phyloP scores from a whole-genome alignment of 2,113 vertebrate species.

The Corydoras maculifer region DNA sequence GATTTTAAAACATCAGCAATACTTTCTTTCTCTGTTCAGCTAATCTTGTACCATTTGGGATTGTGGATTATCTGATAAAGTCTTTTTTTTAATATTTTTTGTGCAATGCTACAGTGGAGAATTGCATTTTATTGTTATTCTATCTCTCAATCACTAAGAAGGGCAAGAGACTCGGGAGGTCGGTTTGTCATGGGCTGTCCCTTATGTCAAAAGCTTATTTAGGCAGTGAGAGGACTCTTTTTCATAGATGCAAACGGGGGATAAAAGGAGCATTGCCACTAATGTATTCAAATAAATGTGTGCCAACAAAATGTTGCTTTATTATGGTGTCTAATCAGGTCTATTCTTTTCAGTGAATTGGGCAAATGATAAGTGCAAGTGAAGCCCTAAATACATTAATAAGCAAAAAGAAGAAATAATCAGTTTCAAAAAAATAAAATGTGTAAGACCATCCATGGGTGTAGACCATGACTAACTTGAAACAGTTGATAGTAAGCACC shows the following conservation, averaged over 20 bases:
- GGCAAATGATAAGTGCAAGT: conserved; percentile 33
- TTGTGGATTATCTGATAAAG: conserved; percentile 27
- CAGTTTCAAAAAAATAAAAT: not conserved
- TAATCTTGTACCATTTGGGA: conserved; percentile 20
- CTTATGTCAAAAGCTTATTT: conserved; percentile 20
- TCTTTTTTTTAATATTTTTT: conserved; percentile 19
- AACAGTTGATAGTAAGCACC: conserved; percentile 25
- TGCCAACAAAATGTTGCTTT: conserved; percentile 39
- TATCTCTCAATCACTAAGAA: conserved; percentile 17
- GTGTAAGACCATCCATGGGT: conserved; percentile 6
- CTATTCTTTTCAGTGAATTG: conserved; percentile 9
- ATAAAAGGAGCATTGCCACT: conserved; percentile 34
- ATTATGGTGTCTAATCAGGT: conserved; percentile 32
- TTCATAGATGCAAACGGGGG: conserved; percentile 25
- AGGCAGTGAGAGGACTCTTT: not conserved
- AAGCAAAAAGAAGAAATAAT: too few species aligned
- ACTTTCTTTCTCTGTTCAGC: conserved; percentile 29
- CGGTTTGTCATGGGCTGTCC: conserved; percentile 25
- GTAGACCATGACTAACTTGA: conserved; percentile 21
- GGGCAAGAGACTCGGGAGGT: conserved; percentile 6
- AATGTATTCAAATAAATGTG: conserved; percentile 43
- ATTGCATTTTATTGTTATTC: conserved; percentile 18
- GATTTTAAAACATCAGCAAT: not conserved
- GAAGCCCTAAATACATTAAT: conserved; percentile 18
- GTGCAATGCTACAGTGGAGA: conserved; percentile 20